phyloP scores from a whole-genome alignment of 2,797 vertebrate genomes.

The Myotis vivesi region DNA sequence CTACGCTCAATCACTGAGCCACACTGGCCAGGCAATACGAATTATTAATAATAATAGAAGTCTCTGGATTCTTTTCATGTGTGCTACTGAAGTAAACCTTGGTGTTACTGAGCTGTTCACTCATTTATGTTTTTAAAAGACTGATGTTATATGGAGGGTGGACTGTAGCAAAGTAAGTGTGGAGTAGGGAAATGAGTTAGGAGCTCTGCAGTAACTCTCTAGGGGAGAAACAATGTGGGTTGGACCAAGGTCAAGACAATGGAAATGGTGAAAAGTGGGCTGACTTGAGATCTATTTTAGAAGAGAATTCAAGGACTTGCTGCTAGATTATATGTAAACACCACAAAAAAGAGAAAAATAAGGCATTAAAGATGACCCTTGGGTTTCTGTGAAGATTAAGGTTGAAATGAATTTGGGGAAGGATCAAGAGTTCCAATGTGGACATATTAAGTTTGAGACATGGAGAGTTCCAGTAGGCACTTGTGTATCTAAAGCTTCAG shows the following conservation, averaged over 20 bases:
- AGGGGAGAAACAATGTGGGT: neutral
- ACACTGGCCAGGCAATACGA: neutral
- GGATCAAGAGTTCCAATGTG: constrained; percentile 9
- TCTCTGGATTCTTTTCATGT: constrained; percentile 21
- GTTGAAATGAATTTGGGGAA: constrained; percentile 5
- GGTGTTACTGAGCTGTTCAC: neutral
- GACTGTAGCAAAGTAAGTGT: neutral
- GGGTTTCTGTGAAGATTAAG: constrained; percentile 36
- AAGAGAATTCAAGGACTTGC: neutral
- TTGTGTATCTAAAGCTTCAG: neutral
- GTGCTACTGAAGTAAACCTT: neutral
- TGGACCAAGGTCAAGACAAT: neutral
- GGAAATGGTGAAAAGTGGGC: neutral
- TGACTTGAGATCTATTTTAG: constrained; percentile 23
- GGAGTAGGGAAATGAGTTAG: neutral
- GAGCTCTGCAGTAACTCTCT: neutral
- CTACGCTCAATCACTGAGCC: too few relatives aligned
- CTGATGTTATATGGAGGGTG: neutral
- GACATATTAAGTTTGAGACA: constrained; percentile 10
- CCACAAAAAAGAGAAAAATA: constrained; percentile 5
- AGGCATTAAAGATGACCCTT: neutral
- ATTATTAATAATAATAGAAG: neutral
- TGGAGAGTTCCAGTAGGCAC: neutral
- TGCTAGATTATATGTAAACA: neutral
- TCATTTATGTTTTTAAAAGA: constrained; percentile 32